A percentile compares a stretch with the other conserved stretches of the same genome.
Conservation (phyloP, 1,140 invertebrate species). For the Amyelois transitella region DNA sequence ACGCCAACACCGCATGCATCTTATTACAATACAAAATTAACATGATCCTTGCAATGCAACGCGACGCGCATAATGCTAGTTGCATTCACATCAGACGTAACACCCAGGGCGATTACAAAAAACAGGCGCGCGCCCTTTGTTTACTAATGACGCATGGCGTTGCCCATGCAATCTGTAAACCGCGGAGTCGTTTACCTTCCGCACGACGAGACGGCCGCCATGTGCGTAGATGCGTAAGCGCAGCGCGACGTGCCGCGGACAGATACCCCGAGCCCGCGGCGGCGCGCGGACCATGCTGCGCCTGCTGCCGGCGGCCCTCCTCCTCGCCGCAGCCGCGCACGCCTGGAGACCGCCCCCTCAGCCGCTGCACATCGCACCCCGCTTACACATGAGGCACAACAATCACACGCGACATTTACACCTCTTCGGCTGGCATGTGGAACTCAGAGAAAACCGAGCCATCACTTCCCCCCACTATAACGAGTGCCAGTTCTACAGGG, state of each 20-base stretch:
- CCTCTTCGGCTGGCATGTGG: constrained; percentile 55
- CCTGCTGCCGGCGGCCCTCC: constrained; percentile 53
- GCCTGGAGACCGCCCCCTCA: constrained; percentile 9
- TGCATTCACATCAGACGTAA: background rate
- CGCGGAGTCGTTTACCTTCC: constrained; percentile 70
- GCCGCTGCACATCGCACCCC: constrained; percentile 37
- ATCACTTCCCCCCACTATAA: constrained; percentile 61
- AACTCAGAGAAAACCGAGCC: constrained; percentile 54
- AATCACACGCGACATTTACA: constrained; percentile 40
- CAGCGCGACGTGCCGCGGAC: constrained; percentile 39
- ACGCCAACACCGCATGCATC: background rate
- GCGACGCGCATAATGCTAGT: constrained; percentile 2
- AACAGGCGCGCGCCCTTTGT: constrained; percentile 61
- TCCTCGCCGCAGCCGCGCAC: constrained; percentile 29
- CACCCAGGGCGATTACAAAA: constrained; percentile 35
- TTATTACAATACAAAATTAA: constrained; percentile 6
- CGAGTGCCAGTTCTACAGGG: constrained; percentile 61
- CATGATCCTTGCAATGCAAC: constrained; percentile 1
- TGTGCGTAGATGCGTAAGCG: constrained; percentile 67
- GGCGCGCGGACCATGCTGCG: constrained; percentile 64
- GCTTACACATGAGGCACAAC: constrained; percentile 23
- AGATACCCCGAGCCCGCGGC: constrained; percentile 38
- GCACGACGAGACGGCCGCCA: constrained; percentile 63
- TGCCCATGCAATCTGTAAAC: constrained; percentile 51
- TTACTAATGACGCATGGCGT: constrained; percentile 63